Conservation (phyloP, 2,797 vertebrate species). For the Pantherophis alleghaniensis region DNA sequence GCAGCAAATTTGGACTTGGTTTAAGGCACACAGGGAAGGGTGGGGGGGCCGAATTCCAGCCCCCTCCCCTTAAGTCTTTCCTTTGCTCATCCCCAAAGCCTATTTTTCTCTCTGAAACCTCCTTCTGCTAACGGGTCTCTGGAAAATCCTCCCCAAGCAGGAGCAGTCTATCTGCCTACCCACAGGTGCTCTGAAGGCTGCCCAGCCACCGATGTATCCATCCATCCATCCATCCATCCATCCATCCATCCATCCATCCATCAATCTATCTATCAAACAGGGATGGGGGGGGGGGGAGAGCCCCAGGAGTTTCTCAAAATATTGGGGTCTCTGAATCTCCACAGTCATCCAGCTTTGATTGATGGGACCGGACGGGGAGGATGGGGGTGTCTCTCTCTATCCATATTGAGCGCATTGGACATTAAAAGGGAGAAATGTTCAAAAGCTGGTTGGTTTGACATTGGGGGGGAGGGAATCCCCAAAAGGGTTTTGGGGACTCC, state of each 20-base stretch:
- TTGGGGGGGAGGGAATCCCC: not conserved
- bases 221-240: not conserved
- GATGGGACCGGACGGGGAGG: not conserved
- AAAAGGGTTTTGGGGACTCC: not conserved
- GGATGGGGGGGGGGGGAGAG: not conserved
- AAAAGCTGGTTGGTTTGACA: not conserved
- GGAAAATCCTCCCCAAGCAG: not conserved
- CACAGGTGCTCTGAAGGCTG: not conserved
- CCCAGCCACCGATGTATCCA: not conserved
- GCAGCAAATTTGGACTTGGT: not conserved
- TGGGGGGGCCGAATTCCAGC: not conserved
- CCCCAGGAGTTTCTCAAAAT: not conserved
- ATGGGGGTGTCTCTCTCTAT: not conserved
- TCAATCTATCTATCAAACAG: not conserved
- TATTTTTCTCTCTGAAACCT: not conserved
- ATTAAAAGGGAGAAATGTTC: not conserved
- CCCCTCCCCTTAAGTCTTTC: not conserved
- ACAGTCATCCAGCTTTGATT: not conserved
- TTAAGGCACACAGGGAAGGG: not conserved
- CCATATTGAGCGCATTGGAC: not conserved
- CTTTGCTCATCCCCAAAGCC: not conserved
- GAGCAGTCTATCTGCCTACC: not conserved
- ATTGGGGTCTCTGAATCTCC: not conserved
- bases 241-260: no score
- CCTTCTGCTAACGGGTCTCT: not conserved